Conservation (phyloP, 2,888 invertebrate genomes). For the Calameuta pallipes region DNA sequence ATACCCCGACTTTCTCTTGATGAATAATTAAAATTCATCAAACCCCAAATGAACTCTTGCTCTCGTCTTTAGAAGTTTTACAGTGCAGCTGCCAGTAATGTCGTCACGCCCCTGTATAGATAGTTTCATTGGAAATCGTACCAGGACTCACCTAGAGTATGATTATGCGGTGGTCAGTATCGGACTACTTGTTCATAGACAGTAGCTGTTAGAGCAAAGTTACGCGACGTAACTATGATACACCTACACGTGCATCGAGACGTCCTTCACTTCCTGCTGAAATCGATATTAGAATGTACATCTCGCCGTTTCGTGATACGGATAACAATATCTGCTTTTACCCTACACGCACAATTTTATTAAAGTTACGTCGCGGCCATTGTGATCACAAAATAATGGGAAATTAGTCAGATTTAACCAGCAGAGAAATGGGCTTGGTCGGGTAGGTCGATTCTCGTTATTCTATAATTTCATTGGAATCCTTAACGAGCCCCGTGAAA, state of each 20-base stretch:
- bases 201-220: neutral
- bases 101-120: neutral
- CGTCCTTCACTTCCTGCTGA: neutral
- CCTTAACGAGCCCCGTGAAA: neutral
- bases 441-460: neutral
- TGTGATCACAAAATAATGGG: neutral
- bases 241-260: neutral
- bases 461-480: neutral
- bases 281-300: neutral
- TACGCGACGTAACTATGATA: neutral
- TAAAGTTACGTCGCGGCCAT: neutral
- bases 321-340: neutral
- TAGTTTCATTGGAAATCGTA: neutral
- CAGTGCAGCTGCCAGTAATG: neutral
- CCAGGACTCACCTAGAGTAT: neutral
- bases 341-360: neutral
- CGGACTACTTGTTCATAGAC: neutral
- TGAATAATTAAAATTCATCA: neutral
- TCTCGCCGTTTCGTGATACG: neutral
- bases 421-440: neutral
- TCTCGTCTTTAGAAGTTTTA: neutral
- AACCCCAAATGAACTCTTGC: neutral
- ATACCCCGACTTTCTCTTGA: neutral
- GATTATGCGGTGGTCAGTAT: neutral
- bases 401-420: neutral